Percentiles rank a stretch among this genome's conserved stretches.
phyloP scores from a whole-genome alignment of 2,888 invertebrate genomes.

The Polylopha cassiicola region DNA sequence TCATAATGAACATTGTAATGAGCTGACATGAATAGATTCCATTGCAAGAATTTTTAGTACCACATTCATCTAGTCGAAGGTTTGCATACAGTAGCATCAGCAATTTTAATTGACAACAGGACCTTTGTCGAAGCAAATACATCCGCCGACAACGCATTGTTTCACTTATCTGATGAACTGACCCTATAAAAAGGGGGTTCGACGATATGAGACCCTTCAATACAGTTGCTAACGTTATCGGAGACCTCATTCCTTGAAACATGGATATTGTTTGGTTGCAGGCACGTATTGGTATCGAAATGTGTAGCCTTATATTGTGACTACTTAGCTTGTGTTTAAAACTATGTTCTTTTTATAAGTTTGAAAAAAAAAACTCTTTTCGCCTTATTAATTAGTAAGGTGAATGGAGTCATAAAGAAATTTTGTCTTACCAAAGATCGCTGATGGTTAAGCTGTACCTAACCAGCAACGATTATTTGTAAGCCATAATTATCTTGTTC shows the following conservation, averaged over 20 bases:
- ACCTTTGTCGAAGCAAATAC: slow-evolving; percentile 57
- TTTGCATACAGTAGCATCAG: slow-evolving; percentile 49
- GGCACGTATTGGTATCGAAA: slow-evolving; percentile 33
- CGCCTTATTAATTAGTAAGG: too few relatives aligned
- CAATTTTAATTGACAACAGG: slow-evolving; percentile 63
- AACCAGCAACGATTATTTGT: too few relatives aligned
- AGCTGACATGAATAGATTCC: slow-evolving; percentile 28
- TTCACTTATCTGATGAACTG: slow-evolving; percentile 56
- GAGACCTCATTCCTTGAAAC: slow-evolving; percentile 27
- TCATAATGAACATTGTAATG: slow-evolving; percentile 27
- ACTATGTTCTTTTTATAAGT: too few relatives aligned
- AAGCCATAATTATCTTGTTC: too few relatives aligned
- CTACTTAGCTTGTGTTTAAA: too few relatives aligned
- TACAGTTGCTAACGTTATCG: slow-evolving; percentile 35
- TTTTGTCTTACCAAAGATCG: too few relatives aligned
- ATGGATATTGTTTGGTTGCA: slow-evolving; percentile 49
- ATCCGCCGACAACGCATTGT: slow-evolving; percentile 56
- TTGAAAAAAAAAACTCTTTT: too few relatives aligned
- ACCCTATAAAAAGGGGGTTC: slow-evolving; percentile 53
- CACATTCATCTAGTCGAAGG: slow-evolving; percentile 35
- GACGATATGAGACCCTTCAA: slow-evolving; percentile 41
- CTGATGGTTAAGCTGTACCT: too few relatives aligned
- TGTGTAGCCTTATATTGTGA: neutral
- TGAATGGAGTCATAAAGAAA: too few relatives aligned
- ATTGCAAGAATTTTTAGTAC: slow-evolving; percentile 28